Base-by-base conservation (phyloP, 2,797 vertebrate species). In the Syngnathus rostellatus region DNA sequence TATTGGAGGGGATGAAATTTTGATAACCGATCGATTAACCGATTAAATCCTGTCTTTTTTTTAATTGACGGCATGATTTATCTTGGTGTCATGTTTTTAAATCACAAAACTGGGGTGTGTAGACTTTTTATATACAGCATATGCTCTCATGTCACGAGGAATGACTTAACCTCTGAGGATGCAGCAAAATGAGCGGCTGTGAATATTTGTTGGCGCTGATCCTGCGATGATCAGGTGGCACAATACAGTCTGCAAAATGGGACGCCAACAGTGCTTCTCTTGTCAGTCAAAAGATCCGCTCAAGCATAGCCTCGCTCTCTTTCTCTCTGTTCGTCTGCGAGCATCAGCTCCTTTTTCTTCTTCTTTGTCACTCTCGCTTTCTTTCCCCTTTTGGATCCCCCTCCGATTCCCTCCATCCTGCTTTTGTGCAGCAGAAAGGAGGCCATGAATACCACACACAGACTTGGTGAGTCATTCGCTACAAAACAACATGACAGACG, bases 381-480 rank as follows among this genome's bases (percentile, higher is more conserved):
- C 72, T 75, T 63, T 72, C 41, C 53, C 67, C 67, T 60, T 53
- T 67, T 78, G 65, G 71, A 55, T 80, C 73, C 2, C 31, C 71
- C 31, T 67, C 81, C 79, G 68, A 76, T 62, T 81, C 68, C 64
- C 76, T 67, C 68, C 66, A 48, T 79, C 71, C 69, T 53, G 59
- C 60, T 69, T 77, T 81, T 81, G 69, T 83, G 66, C 72, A 59
- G 74, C 67, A 77, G 78, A 83, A 72, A 76, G 67, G 61, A 77
- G 77, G 76, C 78, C 76, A 81, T 78, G 76, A 86, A 90, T 80
- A 66, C 92, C 92, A 92, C 90, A 91, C 91, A 86, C 90, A 89
- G 87, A 77, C 86, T 77, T 68, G 9, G 60, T 72, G 81, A 88
- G 68, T 87, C 83, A 74, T 74, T 60, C 63, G 65, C 80, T 76